Conservation (phyloP, 2,797 vertebrate genomes). For the Lepus townsendii region DNA sequence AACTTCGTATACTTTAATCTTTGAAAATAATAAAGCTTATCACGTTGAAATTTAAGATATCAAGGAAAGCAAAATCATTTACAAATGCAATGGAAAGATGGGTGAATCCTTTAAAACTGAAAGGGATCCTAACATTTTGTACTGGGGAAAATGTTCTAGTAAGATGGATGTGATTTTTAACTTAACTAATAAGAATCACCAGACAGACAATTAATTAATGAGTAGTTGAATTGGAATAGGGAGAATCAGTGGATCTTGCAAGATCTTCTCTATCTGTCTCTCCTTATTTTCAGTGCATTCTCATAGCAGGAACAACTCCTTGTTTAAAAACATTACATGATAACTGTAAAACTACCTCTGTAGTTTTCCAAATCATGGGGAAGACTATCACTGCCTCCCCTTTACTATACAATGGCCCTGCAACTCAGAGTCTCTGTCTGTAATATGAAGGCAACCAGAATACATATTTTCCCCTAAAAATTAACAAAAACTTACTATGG, state of each 20-base stretch:
- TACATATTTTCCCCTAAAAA: background rate
- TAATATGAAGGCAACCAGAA: background rate
- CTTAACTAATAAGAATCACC: background rate
- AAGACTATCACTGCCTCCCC: background rate
- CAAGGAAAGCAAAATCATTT: background rate
- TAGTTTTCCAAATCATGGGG: background rate
- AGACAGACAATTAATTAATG: background rate
- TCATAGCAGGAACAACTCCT: background rate
- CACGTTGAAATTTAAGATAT: background rate
- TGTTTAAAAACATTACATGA: background rate
- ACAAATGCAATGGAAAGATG: background rate
- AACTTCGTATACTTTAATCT: background rate
- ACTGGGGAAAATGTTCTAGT: background rate
- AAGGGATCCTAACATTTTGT: background rate
- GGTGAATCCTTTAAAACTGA: background rate
- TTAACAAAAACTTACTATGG: conserved; percentile 12
- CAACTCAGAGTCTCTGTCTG: background rate
- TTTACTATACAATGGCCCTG: background rate
- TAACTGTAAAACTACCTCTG: too few species aligned
- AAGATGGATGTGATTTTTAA: background rate
- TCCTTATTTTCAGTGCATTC: background rate
- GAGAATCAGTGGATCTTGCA: background rate
- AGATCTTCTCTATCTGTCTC: background rate
- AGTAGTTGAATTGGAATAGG: background rate
- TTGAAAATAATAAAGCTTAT: conserved; percentile 34